Evolutionary conservation across 2,797 vertebrate genomes (phyloP).

Genomic region (Uromys caudimaculatus): DNA sequence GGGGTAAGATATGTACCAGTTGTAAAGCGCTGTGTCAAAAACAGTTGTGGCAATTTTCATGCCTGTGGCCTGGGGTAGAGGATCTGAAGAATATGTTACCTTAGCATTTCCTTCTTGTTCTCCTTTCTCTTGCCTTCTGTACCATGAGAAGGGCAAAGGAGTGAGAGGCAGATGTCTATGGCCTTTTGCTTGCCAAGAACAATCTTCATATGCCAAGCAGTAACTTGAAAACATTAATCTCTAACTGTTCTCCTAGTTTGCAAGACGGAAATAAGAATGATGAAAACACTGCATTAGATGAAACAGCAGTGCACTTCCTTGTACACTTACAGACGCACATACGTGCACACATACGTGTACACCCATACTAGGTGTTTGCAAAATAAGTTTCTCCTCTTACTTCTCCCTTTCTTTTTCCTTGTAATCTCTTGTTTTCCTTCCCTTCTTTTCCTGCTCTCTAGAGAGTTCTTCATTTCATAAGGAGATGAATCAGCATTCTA

Average conservation of each 20-base stretch:
- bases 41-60: not conserved
- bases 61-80: not conserved
- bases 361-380: not conserved
- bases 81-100: not conserved
- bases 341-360: not conserved
- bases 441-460: too few species aligned
- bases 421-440: not conserved
- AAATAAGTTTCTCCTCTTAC: not conserved
- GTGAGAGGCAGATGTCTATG: not conserved
- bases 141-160: too few species aligned
- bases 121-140: not conserved
- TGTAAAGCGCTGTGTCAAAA: not conserved
- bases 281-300: not conserved
- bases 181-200: not conserved
- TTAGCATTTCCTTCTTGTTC: not conserved
- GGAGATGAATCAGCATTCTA: conserved; percentile 67
- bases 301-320: not conserved
- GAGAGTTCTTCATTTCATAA: conserved; percentile 50
- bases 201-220: not conserved
- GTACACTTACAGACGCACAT: not conserved
- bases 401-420: not conserved
- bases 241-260: not conserved
- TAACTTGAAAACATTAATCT: conserved; percentile 34
- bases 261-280: not conserved
- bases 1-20: not conserved